Evolutionary conservation across 92 coral and sea anemone species (phyloP).

Genomic region (Bergia puertoricense): DNA sequence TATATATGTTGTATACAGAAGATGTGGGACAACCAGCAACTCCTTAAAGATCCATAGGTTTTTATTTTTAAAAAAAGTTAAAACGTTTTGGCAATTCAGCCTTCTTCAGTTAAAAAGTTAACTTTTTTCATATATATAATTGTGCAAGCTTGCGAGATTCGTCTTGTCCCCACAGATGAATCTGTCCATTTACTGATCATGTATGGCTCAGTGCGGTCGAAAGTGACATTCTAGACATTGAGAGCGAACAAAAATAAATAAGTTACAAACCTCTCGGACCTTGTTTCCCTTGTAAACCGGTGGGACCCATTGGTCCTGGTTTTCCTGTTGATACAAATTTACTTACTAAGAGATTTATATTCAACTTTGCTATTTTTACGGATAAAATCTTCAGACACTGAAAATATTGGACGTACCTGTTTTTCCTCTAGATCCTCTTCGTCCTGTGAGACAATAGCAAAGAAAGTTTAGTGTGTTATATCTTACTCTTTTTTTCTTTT

Average conservation of each 20-base stretch:
- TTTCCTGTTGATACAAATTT: not conserved
- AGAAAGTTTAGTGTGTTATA: not conserved
- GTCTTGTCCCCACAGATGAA: too few species aligned
- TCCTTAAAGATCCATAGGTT: too few species aligned
- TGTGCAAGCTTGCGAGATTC: too few species aligned
- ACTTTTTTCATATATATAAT: too few species aligned
- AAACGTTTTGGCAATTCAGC: too few species aligned
- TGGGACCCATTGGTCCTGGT: slow-evolving; percentile 8
- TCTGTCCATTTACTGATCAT: too few species aligned
- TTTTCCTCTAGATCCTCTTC: not conserved
- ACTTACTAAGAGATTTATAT: not conserved
- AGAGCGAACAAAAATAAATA: not conserved
- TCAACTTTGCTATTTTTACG: too few species aligned
- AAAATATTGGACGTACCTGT: not conserved
- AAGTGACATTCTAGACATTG: not conserved
- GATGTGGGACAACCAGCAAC: too few species aligned
- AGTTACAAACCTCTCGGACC: slow-evolving; percentile 7
- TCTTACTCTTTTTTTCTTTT: too few species aligned
- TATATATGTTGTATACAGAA: too few species aligned
- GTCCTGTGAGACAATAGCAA: not conserved
- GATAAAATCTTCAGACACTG: not conserved
- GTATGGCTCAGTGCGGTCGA: not conserved
- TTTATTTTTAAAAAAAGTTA: too few species aligned
- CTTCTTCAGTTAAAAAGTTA: too few species aligned
- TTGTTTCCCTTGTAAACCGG: slow-evolving; percentile 27